Evolutionary conservation across 2,888 invertebrate species (phyloP), one percentile per base, ranked within the genome.

Genomic region (Stenchaetothrips biformis): DNA sequence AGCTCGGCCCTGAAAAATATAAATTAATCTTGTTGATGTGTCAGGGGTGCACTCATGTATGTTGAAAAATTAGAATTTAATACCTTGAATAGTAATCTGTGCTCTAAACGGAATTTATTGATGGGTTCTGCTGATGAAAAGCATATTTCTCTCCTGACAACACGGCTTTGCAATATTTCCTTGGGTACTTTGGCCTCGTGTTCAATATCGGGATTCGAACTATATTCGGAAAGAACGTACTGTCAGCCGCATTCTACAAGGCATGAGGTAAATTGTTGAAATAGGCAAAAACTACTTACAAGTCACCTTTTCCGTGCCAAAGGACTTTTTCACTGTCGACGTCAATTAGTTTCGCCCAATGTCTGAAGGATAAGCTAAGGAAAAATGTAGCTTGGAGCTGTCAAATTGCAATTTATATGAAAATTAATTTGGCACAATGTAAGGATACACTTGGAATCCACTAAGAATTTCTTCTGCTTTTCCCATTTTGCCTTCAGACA

Each of bases 151-250:
- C 96, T 89, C 0, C 95, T 95, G 16, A 96, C 93, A 18, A 95
- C 94, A 83, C 97, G 90, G 87, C 98, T 96, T 87, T 98, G 96
- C 62, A 99, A 89, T 84, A 99, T 98, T 85, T 94, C 94, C 86
- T 99, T 98, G 0, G 99, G 99, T 62, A 99, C 98, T 82, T 95
- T 90, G n/a, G 98, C 99, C 89, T 97, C 96, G 87, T 98, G 98
- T 87, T 98, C 98, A 48, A 92, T 89, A 80, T 94, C 93, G 7
- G 97, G 94, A 78, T 91, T 90, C 11, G 97, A 94, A 79, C 88
- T 88, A 37, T 37, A 37, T 1, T 37, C 37, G 25, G 6, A 74
- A 21, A 74, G 21, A 25, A 25, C 8, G 4, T 37, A 37, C 4
- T 37, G 37, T 37, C 37, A 37, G 37, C 37, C 4, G 1, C 37